Conservation (phyloP, 2,113 vertebrate genomes). For the Mionectes macconnelli region DNA sequence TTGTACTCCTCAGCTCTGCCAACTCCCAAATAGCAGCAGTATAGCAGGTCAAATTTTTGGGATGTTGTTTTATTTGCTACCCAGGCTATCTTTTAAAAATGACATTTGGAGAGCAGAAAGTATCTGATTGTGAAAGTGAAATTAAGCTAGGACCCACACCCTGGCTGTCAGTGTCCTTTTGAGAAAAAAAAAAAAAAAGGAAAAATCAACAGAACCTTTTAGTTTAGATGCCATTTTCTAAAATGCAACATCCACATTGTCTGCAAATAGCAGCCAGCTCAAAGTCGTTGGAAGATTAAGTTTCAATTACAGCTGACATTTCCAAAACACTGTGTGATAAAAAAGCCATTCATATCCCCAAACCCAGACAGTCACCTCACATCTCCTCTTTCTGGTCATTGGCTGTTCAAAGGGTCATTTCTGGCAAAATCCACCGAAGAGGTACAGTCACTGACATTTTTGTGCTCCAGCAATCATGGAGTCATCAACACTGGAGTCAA, state of each 20-base stretch:
- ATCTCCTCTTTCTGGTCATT: background rate
- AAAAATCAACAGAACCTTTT: conserved; percentile 2
- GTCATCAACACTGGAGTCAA: background rate
- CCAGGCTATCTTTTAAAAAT: background rate
- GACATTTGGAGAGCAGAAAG: background rate
- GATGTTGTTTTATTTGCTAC: background rate
- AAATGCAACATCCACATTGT: conserved; percentile 31
- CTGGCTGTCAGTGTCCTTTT: background rate
- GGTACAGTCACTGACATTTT: conserved; percentile 1
- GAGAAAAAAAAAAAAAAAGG: background rate
- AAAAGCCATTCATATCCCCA: conserved; percentile 9
- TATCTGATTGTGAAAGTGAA: background rate
- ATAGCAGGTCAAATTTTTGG: background rate
- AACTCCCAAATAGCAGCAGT: background rate
- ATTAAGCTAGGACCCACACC: background rate
- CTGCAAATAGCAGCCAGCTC: conserved; percentile 46
- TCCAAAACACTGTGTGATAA: background rate
- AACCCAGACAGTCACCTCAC: background rate
- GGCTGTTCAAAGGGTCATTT: background rate
- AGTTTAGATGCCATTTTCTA: conserved; percentile 58
- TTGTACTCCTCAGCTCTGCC: background rate
- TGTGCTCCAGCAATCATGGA: background rate
- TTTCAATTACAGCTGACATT: conserved; percentile 68
- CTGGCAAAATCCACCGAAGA: background rate
- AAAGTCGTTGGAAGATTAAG: conserved; percentile 53